phyloP scores from a whole-genome alignment of 2,888 invertebrate genomes.

The Trileptium ribeirensis region DNA sequence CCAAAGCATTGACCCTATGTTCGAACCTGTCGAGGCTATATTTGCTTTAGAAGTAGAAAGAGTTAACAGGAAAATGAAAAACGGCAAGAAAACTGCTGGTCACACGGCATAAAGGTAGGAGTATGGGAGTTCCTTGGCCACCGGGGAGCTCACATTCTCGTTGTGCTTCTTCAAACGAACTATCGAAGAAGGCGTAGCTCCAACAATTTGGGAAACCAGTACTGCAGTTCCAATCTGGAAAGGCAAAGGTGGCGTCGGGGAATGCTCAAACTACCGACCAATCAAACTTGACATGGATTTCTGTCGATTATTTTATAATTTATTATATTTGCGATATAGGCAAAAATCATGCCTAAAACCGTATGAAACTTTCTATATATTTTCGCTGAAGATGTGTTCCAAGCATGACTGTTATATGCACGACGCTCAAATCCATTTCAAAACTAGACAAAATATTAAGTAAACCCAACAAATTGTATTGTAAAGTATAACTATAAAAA shows the following conservation, averaged over 20 bases:
- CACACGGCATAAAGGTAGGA: background rate
- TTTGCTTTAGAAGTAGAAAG: background rate
- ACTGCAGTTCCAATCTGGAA: conserved; percentile 5
- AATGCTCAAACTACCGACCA: conserved; percentile 9
- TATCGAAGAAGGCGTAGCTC: background rate
- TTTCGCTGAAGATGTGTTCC: too few species aligned
- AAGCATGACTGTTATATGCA: too few species aligned
- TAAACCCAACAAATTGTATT: too few species aligned
- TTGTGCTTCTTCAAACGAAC: background rate
- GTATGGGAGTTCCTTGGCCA: background rate
- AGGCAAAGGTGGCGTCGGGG: background rate
- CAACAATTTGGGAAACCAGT: background rate
- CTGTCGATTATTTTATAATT: too few species aligned
- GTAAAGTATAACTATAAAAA: too few species aligned
- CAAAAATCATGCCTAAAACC: too few species aligned
- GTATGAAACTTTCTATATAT: too few species aligned
- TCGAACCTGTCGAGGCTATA: background rate
- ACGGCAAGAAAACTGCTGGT: background rate
- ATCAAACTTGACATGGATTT: too few species aligned
- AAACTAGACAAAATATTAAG: too few species aligned
- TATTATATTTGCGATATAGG: too few species aligned
- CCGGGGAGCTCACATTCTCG: background rate
- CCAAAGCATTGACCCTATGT: background rate
- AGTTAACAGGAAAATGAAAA: background rate
- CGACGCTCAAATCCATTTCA: too few species aligned